Percentiles rank a stretch among this genome's conserved stretches.
These are phyloP conservation scores for Siniperca chuatsi DNA, from an alignment of 2,113 vertebrate genomes.

Conservation along the genomic window DNA sequence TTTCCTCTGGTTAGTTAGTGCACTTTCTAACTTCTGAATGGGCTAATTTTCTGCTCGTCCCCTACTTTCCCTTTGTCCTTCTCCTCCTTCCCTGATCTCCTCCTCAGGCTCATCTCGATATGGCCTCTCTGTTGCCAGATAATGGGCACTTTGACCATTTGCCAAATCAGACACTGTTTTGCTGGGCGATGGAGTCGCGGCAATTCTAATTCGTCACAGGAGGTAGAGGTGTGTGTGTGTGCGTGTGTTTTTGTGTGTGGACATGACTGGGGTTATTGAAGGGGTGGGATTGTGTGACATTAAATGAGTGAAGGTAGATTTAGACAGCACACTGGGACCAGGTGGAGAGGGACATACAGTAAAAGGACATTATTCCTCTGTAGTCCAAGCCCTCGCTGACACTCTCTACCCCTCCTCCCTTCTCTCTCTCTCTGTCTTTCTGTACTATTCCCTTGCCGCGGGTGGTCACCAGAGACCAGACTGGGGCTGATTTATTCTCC, in stretches of 20 bases:
- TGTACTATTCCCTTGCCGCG: conserved; percentile 89
- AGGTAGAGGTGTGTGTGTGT: conserved; percentile 54
- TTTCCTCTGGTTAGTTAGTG: conserved; percentile 81
- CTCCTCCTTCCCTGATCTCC: conserved; percentile 64
- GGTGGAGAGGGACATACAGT: conserved; percentile 85
- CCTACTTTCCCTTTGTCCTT: conserved; percentile 68
- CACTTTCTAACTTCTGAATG: conserved; percentile 81
- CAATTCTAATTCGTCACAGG: conserved; percentile 89
- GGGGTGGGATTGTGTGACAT: conserved; percentile 73
- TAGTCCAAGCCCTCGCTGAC: conserved; percentile 77
- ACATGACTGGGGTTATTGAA: conserved; percentile 74
- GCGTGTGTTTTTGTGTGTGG: conserved; percentile 30
- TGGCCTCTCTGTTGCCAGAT: conserved; percentile 88
- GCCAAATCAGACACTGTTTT: conserved; percentile 89
- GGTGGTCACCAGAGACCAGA: conserved; percentile 88
- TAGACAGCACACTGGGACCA: conserved; percentile 59
- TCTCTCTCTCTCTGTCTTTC: conserved; percentile 62
- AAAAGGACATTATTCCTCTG: conserved; percentile 92
- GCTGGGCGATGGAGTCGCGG: conserved; percentile 84
- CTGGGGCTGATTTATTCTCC: conserved; percentile 94
- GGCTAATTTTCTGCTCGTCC: conserved; percentile 86
- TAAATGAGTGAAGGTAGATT: conserved; percentile 75
- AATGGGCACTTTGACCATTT: conserved; percentile 89
- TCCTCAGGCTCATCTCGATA: conserved; percentile 87
- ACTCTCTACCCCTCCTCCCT: conserved; percentile 36